Base-by-base conservation (phyloP, 2,797 vertebrate genomes). In the Otus scops region DNA sequence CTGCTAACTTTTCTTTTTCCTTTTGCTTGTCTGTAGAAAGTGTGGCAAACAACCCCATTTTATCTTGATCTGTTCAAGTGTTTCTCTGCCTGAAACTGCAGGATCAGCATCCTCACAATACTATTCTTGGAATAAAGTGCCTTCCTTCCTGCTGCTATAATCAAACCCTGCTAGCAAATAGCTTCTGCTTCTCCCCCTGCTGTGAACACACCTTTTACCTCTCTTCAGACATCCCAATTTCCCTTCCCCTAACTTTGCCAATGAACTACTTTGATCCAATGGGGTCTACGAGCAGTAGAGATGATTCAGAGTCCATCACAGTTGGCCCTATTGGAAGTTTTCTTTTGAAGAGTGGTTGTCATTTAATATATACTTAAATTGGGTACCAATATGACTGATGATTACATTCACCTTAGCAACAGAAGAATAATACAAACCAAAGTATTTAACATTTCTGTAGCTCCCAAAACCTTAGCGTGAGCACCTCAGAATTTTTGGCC, bases 151-250 rank as follows among this genome's bases (percentile, higher is more conserved):
- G 65, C 21, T 74, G 26, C 41, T 64, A 1, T 24, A 30, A 59
- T 47, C 53, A 78, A 94, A 78, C 9, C 6, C 7, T 45, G 18
- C 23, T 47, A 65, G n/a, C 16, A 79, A 88, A 88, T 5, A 50
- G 16, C 14, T 88, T 89, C 43, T 84, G 8, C 17, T 86, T 85
- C 45, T 48, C 9, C 32, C 17, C 12, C 2, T 34, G 27, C 41
- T 0, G 0, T 2, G 6, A 21, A 21, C 12, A 27, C 19, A 43
- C n/a, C 8, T 54, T 56, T 70, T 34, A 22, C 17, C 10, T 71
- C 54, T n/a, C 56, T 85, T 68, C 60, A 74, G 69, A 64, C 26
- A 81, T 17, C 13, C 32, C 15, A 50, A 6, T 68, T 88, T 60
- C 38, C 64, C 32, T 43, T 75, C 5, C 9, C 8, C 18, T 12